These are phyloP conservation scores for Ctenodactylus gundi DNA, from an alignment of 2,113 vertebrate genomes.

Conservation along the genomic window DNA sequence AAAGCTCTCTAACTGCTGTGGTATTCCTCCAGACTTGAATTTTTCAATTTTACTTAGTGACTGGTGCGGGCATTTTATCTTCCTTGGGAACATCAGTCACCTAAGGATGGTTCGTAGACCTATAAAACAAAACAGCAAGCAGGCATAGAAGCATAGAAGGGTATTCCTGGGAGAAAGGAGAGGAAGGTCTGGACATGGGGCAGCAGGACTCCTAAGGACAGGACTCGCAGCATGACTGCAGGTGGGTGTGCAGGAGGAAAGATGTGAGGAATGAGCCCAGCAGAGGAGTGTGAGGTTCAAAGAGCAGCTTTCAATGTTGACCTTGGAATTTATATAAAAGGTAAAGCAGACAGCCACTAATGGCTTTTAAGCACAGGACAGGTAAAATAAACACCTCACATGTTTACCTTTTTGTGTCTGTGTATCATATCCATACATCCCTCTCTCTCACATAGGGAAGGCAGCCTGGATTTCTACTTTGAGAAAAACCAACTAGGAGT, in stretches of 20 bases:
- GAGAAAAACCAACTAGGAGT: not conserved
- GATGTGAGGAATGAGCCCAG: not conserved
- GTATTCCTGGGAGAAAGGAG: not conserved
- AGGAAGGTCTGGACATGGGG: not conserved
- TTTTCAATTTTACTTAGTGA: conserved; percentile 18
- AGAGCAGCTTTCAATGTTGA: not conserved
- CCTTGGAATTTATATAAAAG: not conserved
- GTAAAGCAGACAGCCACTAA: not conserved
- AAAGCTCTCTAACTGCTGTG: too few species aligned
- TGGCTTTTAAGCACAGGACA: not conserved
- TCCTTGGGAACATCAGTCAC: not conserved
- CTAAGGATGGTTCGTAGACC: not conserved
- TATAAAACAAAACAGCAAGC: not conserved
- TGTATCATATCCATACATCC: not conserved
- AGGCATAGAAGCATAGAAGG: not conserved
- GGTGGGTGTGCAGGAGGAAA: accelerated
- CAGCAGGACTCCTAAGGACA: not conserved
- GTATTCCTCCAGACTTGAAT: too few species aligned
- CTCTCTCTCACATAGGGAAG: not conserved
- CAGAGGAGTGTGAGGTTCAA: accelerated
- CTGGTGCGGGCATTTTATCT: not conserved
- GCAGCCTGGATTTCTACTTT: not conserved
- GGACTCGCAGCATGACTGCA: not conserved
- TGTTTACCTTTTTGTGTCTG: not conserved
- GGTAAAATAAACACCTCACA: not conserved